These are phyloP conservation scores for Dicyrtoma fusca DNA, from an alignment of 2,888 invertebrate genomes.

Conservation along the genomic window DNA sequence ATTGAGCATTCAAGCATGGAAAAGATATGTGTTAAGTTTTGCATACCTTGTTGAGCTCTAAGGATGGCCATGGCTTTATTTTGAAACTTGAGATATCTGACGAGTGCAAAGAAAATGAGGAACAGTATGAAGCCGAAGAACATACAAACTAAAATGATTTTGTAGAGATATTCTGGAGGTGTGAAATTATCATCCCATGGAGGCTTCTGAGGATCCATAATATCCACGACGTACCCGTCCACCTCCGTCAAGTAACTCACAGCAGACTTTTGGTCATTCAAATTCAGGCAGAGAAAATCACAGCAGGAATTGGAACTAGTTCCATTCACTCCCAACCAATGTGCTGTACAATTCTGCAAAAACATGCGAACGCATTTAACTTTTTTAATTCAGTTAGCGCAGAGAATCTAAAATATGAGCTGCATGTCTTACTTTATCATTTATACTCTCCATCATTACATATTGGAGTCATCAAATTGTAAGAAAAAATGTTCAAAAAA, in stretches of 20 bases:
- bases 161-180: constrained; percentile 34
- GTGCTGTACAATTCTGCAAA: too few species aligned
- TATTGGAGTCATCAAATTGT: too few species aligned
- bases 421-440: too few species aligned
- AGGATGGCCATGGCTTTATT: constrained; percentile 31
- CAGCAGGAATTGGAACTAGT: background rate
- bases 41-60: constrained; percentile 27
- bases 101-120: constrained; percentile 36
- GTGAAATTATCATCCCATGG: constrained; percentile 15
- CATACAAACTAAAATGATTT: constrained; percentile 35
- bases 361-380: too few species aligned
- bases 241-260: constrained; percentile 8
- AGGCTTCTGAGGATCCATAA: background rate
- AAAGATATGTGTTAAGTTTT: too few species aligned
- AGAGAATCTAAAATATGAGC: too few species aligned
- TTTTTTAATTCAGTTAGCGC: too few species aligned
- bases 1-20: too few species aligned
- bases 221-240: background rate
- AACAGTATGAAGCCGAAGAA: constrained; percentile 32
- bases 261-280: background rate
- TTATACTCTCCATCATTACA: too few species aligned
- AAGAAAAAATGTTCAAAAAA: too few species aligned
- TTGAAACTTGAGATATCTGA: constrained; percentile 28
- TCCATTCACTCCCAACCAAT: background rate
- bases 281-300: background rate